Evolutionary conservation across 2,113 vertebrate species (phyloP).

Genomic region (Hippoglossus stenolepis): DNA sequence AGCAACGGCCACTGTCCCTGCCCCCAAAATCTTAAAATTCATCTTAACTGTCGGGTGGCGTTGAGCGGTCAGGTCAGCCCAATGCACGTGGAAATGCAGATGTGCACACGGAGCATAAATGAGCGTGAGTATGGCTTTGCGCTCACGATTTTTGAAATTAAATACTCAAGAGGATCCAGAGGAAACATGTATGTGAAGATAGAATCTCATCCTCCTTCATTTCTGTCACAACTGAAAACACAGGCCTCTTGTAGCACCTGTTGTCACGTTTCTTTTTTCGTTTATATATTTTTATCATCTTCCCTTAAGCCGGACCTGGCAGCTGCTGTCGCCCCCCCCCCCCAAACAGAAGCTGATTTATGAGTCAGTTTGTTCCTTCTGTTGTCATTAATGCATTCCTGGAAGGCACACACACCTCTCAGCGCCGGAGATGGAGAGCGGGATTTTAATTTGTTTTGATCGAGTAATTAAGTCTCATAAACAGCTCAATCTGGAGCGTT

Average conservation of each 20-base stretch:
- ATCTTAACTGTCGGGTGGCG: too few species aligned
- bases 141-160: too few species aligned
- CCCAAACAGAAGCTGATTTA: slow-evolving; percentile 35
- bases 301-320: slow-evolving; percentile 1
- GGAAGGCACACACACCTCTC: slow-evolving; percentile 36
- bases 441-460: slow-evolving; percentile 60
- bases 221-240: slow-evolving; percentile 7
- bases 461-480: slow-evolving; percentile 58
- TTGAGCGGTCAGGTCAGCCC: too few species aligned
- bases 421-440: slow-evolving; percentile 32
- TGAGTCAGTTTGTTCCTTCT: slow-evolving; percentile 44
- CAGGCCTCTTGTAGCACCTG: background rate
- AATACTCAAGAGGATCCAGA: background rate
- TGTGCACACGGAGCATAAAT: too few species aligned
- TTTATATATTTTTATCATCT: background rate
- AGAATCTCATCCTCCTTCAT: background rate
- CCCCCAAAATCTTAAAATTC: too few species aligned
- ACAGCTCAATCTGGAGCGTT: slow-evolving; percentile 42
- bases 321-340: background rate
- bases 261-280: background rate
- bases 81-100: too few species aligned
- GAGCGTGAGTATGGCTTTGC: too few species aligned
- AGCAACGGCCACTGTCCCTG: too few species aligned
- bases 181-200: background rate
- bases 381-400: slow-evolving; percentile 52